Base-by-base conservation (phyloP, 1,140 invertebrate species). In the Coenobita brevimanus region DNA sequence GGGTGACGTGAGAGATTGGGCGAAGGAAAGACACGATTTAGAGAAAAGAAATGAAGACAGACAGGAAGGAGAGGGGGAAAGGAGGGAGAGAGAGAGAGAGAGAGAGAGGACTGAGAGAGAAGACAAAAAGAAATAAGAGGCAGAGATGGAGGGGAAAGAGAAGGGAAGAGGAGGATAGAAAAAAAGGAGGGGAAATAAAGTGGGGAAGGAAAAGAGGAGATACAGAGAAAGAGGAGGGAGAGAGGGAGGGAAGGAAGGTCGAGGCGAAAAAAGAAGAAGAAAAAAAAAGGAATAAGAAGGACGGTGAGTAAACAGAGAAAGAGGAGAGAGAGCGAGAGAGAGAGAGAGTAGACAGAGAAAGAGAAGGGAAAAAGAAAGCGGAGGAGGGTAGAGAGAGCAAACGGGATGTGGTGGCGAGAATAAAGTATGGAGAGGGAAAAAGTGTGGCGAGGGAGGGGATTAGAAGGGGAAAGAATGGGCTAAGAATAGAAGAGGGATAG, bases 1-100 rank as follows among this genome's bases (percentile, higher is more conserved):
- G 21, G 21, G 62, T 6, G 21, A 3, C 10, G 54, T 10, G 54
- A 57, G 54, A n/a, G 54, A 57, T 13, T 10, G 54, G 54, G n/a
- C 13, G 54, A n/a, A n/a, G n/a, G n/a, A n/a, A n/a, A n/a, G n/a
- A n/a, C 24, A 24, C 6, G 4, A 64, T 6, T 6, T n/a, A 64
- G 4, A 33, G n/a, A 38, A 41, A 21, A 73, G 33, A 33, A 38
- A 41, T 24, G 41, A 6, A 21, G 17, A 21, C 6, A 73, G 69
- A 33, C 21, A 73, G 33, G 6, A 50, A 8, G 46, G 46, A 36
- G 21, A 41, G 3, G 69, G 21, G 54, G 54, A n/a, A 57, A n/a
- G 54, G 54, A 57, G n/a, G 54, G 54, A n/a, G n/a, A 57, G 54
- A n/a, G 54, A 57, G n/a, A n/a, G 54, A n/a, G n/a, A n/a, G 62